Conservation (phyloP, 2,113 vertebrate species). For the Pitta sordida region DNA sequence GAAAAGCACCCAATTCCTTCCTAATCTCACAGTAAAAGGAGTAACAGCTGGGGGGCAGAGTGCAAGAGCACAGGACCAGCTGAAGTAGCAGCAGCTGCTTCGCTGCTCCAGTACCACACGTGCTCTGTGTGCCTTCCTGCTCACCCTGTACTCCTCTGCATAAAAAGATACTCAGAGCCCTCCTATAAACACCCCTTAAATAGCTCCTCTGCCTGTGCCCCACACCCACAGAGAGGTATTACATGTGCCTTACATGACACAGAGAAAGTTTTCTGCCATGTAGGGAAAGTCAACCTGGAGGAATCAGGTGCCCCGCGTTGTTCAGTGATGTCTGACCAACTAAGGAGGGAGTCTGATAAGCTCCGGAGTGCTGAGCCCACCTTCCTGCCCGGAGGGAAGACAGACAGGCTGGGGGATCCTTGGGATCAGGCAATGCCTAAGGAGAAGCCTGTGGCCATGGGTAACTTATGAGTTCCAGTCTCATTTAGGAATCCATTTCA, state of each 20-base stretch:
- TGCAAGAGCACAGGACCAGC: neutral
- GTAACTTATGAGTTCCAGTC: neutral
- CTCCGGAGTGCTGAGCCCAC: neutral
- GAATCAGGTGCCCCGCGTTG: neutral
- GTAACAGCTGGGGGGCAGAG: neutral
- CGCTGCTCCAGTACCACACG: neutral
- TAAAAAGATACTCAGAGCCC: neutral
- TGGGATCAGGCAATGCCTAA: neutral
- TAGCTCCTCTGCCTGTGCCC: neutral
- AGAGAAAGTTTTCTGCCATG: neutral
- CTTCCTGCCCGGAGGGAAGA: neutral
- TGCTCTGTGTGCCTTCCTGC: neutral
- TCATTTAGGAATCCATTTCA: neutral
- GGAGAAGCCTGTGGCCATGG: neutral
- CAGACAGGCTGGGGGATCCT: neutral
- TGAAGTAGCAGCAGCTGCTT: neutral
- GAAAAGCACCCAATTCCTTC: neutral
- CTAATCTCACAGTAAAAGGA: neutral
- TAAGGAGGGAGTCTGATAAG: neutral
- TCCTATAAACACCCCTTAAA: neutral
- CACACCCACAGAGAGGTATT: neutral
- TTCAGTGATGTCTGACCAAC: neutral
- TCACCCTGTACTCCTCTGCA: neutral
- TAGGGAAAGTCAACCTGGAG: neutral
- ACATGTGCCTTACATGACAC: neutral